phyloP scores from a whole-genome alignment of 2,113 vertebrate genomes.

The Callocephalon fimbriatum region DNA sequence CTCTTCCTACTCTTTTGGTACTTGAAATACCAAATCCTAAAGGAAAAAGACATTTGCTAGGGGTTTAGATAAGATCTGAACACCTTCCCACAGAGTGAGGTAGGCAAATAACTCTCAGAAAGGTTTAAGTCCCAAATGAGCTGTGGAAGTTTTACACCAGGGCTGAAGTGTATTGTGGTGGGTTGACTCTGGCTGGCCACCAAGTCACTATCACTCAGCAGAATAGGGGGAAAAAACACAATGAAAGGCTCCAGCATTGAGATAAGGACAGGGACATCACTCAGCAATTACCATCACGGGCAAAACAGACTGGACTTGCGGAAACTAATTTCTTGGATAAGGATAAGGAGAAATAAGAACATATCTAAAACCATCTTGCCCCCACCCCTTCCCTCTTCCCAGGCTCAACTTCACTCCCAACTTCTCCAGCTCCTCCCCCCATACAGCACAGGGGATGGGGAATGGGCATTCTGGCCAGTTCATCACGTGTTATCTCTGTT shows the following conservation, averaged over 20 bases:
- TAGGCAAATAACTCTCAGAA: not conserved
- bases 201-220: not conserved
- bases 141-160: not conserved
- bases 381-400: not conserved
- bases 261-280: not conserved
- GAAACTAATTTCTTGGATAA: not conserved
- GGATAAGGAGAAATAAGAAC: not conserved
- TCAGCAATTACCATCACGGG: not conserved
- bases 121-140: not conserved
- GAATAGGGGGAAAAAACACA: not conserved
- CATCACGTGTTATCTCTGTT: not conserved
- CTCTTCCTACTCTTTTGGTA: not conserved
- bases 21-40: not conserved
- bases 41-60: not conserved
- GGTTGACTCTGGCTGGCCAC: not conserved
- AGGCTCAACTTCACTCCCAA: not conserved
- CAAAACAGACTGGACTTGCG: not conserved
- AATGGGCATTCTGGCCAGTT: not conserved
- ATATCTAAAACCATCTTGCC: not conserved
- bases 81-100: not conserved
- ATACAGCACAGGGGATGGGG: not conserved
- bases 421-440: not conserved
- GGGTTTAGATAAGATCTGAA: not conserved
- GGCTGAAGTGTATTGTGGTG: not conserved
- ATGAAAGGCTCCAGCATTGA: not conserved